Evolutionary conservation across 2,113 vertebrate species (phyloP).

Genomic region (Catharus bicknelli): DNA sequence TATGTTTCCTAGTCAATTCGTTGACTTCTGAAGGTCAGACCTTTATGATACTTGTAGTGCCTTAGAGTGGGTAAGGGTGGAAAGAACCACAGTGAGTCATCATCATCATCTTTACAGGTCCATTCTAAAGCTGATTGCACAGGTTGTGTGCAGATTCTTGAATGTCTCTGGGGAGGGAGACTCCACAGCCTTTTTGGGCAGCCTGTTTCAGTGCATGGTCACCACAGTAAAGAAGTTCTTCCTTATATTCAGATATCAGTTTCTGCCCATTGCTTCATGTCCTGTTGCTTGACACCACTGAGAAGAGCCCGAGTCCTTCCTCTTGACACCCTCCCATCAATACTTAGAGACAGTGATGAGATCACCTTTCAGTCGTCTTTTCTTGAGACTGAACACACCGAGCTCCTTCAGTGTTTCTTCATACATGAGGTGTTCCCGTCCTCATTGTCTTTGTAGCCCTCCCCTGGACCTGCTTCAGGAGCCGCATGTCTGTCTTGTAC

Average conservation of each 20-base stretch:
- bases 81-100: not conserved
- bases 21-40: not conserved
- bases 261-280: not conserved
- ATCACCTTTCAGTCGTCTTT: accelerated
- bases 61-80: not conserved
- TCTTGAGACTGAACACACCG: not conserved
- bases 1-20: accelerated
- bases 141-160: not conserved
- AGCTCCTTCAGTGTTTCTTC: not conserved
- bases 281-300: not conserved
- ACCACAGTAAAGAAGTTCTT: not conserved
- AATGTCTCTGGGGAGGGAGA: not conserved
- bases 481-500: not conserved
- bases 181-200: not conserved
- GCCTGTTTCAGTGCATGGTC: accelerated
- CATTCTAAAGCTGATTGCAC: not conserved
- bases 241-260: not conserved
- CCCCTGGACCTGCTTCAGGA: not conserved
- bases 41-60: not conserved
- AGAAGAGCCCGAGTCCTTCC: not conserved
- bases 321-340: not conserved
- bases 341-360: no score
- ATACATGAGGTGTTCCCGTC: not conserved
- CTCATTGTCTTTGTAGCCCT: not conserved
- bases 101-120: not conserved